Percentiles rank a stretch among this genome's conserved stretches.
phyloP scores from a whole-genome alignment of 2,113 vertebrate genomes.

The Sclerurus mexicanus region DNA sequence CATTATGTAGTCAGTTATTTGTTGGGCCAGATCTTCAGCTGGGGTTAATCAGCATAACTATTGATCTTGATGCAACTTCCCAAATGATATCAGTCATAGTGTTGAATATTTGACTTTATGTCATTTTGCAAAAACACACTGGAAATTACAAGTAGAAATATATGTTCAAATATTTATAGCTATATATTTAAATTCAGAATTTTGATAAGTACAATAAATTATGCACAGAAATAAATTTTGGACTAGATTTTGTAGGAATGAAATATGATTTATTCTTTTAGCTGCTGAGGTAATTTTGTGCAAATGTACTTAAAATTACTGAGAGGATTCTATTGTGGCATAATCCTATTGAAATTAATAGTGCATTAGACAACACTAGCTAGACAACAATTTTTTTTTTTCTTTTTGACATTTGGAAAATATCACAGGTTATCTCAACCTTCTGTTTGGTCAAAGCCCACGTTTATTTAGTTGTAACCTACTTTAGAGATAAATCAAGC shows the following conservation, averaged over 20 bases:
- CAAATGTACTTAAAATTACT: background rate
- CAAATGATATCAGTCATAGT: background rate
- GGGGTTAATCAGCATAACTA: conserved; percentile 8
- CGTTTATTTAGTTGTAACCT: background rate
- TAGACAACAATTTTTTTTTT: background rate
- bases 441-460: background rate
- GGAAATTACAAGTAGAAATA: background rate
- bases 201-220: background rate
- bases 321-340: background rate
- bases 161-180: background rate
- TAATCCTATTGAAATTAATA: conserved; percentile 4
- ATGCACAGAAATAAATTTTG: background rate
- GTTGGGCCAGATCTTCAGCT: conserved; percentile 34
- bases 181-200: background rate
- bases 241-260: background rate
- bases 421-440: conserved; percentile 6
- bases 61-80: conserved; percentile 11
- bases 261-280: conserved; percentile 4
- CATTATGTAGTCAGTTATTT: conserved; percentile 19
- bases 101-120: background rate
- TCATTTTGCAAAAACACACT: background rate
- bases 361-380: background rate
- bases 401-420: background rate
- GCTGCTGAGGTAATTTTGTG: background rate
- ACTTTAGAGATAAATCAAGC: background rate